Percentiles rank a stretch among this genome's conserved stretches.
These are phyloP conservation scores for Lasiommata megera DNA, from an alignment of 2,888 invertebrate genomes.

Conservation along the genomic window DNA sequence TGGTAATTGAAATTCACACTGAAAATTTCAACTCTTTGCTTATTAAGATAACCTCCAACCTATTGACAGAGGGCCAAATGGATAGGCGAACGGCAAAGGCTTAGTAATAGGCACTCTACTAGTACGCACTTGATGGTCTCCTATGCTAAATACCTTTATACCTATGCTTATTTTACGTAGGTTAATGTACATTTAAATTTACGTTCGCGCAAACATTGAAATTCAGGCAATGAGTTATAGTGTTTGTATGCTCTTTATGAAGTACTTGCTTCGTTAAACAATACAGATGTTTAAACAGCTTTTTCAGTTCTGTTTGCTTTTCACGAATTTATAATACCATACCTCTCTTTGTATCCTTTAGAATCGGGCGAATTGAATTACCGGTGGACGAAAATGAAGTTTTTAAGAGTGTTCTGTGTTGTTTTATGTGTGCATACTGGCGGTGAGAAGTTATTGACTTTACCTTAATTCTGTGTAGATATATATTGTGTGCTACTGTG, in stretches of 20 bases:
- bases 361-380: slow-evolving; percentile 18
- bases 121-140: too few relatives aligned
- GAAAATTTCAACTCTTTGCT: too few relatives aligned
- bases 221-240: slow-evolving; percentile 27
- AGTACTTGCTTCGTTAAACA: slow-evolving; percentile 34
- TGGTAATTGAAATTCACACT: too few relatives aligned
- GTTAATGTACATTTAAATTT: slow-evolving; percentile 18
- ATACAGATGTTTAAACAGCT: slow-evolving; percentile 55
- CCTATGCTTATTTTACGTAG: neutral
- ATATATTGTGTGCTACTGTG: neutral
- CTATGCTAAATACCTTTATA: too few relatives aligned
- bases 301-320: slow-evolving; percentile 37
- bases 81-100: too few relatives aligned
- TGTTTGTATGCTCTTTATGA: neutral
- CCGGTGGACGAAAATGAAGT: slow-evolving; percentile 23
- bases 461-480: neutral
- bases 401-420: slow-evolving; percentile 23
- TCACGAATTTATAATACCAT: slow-evolving; percentile 43
- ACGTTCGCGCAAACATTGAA: slow-evolving; percentile 26
- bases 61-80: too few relatives aligned
- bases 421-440: slow-evolving; percentile 23
- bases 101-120: too few relatives aligned
- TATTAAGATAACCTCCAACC: too few relatives aligned
- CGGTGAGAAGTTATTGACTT: slow-evolving; percentile 17
- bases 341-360: slow-evolving; percentile 35